Evolutionary conservation across 2,888 invertebrate species (phyloP), one percentile per base, ranked within the genome.

Genomic region (Cerastis rubricosa): DNA sequence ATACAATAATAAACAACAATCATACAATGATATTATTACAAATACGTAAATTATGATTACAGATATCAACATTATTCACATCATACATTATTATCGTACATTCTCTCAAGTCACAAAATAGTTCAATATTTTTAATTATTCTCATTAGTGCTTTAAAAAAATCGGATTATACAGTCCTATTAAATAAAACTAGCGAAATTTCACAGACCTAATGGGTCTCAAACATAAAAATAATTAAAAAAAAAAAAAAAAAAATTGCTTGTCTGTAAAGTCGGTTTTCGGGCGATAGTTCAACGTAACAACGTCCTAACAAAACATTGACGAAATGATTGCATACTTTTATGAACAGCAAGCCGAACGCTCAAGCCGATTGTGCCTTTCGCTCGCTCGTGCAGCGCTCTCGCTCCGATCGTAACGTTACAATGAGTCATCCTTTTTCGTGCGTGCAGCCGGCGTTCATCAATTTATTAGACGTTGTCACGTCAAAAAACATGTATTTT

Each of bases 1-100:
- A 76, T 72, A 84, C 74, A 84, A 78, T 73, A 83, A 83, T 71
- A 86, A 87, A 83, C 86, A 81, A 87, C 81, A 86, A 85, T 83
- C 75, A 81, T 85, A 77, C 64, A 78, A 87, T 78, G 64, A 81
- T 78, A 81, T 74, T 71, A 71, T 77, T 85, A 87, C 71, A 87
- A 86, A 87, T 83, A 49, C 75, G 83, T 85, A 87, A 85, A 76
- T 68, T 76, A 81, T 63, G 74, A 79, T 80, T 87, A 85, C 29
- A 78, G 45, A 22, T 80, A 75, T 72, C 65, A 74, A 81, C 75
- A 87, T 65, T 66, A 75, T 71, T 57, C 73, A 66, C 51, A 83
- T 51, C n/a, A 64, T 29, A 74, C 74, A 77, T 65, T 75, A 54
- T 59, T 43, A 74, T 65, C 65, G 80, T 63, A 67, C 47, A 61